Conservation (phyloP, 1,140 invertebrate genomes). For the Copidosoma floridanum region DNA sequence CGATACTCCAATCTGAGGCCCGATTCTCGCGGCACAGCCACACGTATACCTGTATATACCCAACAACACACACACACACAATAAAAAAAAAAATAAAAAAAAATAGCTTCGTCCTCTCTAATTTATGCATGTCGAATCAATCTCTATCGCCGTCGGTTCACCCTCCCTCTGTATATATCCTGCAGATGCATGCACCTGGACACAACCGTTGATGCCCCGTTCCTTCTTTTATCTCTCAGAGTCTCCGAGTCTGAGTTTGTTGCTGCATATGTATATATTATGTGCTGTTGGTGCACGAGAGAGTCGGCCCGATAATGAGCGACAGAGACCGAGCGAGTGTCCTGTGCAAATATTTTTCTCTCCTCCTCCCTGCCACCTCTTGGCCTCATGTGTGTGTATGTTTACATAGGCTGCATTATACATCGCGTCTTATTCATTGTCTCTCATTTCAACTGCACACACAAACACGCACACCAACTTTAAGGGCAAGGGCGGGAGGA, state of each 20-base stretch:
- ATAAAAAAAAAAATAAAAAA: no score
- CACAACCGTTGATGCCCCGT: constrained; percentile 10
- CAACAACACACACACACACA: constrained; percentile 21
- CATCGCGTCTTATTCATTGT: neutral
- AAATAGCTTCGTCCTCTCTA: constrained; percentile 49
- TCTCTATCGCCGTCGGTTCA: constrained; percentile 34
- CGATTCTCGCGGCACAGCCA: neutral
- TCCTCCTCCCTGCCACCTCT: no score
- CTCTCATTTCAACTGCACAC: neutral
- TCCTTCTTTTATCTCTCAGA: no score
- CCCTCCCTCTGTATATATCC: neutral
- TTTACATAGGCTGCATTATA: constrained; percentile 19
- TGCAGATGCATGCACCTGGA: constrained; percentile 15
- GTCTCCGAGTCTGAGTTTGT: no score
- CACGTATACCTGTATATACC: neutral
- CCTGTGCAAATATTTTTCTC: constrained; percentile 31
- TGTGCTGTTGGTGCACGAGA: neutral
- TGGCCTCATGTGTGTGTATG: no score
- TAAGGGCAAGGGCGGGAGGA: no score
- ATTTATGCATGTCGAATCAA: constrained; percentile 54
- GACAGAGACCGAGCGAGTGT: neutral
- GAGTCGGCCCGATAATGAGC: constrained; percentile 23
- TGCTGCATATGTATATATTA: no score
- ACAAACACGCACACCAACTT: no score
- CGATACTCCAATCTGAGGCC: constrained; percentile 32